These are phyloP conservation scores for Tachycineta bicolor DNA, from an alignment of 2,113 vertebrate species.

Conservation along the genomic window DNA sequence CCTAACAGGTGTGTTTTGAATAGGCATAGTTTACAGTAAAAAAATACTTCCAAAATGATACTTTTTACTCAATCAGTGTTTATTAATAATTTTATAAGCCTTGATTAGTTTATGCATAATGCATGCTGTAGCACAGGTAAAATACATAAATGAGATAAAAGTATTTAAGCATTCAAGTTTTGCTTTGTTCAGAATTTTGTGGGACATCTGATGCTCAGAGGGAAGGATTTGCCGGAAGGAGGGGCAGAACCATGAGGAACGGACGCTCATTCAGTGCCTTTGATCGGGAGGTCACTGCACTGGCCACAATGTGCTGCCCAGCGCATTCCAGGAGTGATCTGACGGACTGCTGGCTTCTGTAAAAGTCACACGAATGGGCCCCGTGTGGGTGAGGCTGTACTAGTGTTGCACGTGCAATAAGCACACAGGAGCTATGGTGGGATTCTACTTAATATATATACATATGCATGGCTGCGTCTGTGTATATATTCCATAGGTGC, in stretches of 20 bases:
- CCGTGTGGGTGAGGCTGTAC: not conserved
- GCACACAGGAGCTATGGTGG: accelerated
- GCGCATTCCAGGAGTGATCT: not conserved
- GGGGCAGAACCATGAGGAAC: accelerated
- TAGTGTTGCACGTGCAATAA: accelerated
- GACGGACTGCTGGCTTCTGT: not conserved
- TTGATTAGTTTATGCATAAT: not conserved
- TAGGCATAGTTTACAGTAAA: not conserved
- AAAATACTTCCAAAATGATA: not conserved
- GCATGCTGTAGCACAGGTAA: not conserved
- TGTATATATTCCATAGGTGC: accelerated
- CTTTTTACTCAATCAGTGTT: not conserved
- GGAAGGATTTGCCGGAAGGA: not conserved
- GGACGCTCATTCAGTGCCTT: not conserved
- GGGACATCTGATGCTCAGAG: not conserved
- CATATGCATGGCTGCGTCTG: accelerated
- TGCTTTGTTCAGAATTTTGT: not conserved
- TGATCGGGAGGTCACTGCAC: not conserved
- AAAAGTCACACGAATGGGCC: not conserved
- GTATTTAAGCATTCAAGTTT: not conserved
- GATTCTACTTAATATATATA: accelerated
- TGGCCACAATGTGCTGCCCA: not conserved
- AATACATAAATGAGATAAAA: not conserved
- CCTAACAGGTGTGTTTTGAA: not conserved
- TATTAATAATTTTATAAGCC: not conserved